Evolutionary conservation across 2,113 vertebrate species (phyloP).

Genomic region (Cynopterus brachyotis): DNA sequence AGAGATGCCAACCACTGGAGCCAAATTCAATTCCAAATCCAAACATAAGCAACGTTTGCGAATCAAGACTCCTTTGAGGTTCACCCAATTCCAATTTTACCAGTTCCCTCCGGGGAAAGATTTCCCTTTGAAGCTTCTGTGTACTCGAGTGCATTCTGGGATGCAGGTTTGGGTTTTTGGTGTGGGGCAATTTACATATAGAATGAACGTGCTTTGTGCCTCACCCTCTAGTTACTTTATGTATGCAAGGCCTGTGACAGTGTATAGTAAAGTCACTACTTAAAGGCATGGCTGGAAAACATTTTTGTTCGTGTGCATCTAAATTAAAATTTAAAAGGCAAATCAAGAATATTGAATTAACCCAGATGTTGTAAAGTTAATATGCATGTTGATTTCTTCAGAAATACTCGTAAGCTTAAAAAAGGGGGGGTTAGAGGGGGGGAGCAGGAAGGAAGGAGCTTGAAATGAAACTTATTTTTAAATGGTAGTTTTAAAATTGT

Average conservation of each 20-base stretch:
- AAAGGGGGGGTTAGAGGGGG: neutral
- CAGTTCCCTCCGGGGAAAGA: constrained; percentile 79
- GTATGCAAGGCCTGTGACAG: neutral
- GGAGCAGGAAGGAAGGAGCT: neutral
- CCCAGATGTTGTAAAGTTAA: constrained; percentile 80
- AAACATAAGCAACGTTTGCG: constrained; percentile 81
- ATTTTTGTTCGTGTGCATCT: constrained; percentile 56
- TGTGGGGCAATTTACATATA: constrained; percentile 51
- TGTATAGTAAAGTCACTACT: neutral
- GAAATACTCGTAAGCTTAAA: constrained; percentile 55
- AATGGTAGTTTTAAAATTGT: constrained; percentile 68
- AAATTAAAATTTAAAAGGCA: constrained; percentile 80
- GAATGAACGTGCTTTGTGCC: constrained; percentile 36
- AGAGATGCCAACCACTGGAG: constrained; percentile 76
- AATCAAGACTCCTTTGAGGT: constrained; percentile 82
- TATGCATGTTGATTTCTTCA: constrained; percentile 73
- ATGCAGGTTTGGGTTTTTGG: constrained; percentile 69
- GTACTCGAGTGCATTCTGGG: constrained; percentile 66
- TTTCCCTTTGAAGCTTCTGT: constrained; percentile 84
- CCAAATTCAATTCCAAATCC: constrained; percentile 81
- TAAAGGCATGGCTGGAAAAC: constrained; percentile 71
- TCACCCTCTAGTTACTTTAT: constrained; percentile 21
- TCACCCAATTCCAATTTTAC: constrained; percentile 83
- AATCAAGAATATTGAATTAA: constrained; percentile 82
- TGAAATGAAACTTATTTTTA: constrained; percentile 70